Base-by-base conservation (phyloP, 2,888 invertebrate genomes). In the Diarsia rubi region DNA sequence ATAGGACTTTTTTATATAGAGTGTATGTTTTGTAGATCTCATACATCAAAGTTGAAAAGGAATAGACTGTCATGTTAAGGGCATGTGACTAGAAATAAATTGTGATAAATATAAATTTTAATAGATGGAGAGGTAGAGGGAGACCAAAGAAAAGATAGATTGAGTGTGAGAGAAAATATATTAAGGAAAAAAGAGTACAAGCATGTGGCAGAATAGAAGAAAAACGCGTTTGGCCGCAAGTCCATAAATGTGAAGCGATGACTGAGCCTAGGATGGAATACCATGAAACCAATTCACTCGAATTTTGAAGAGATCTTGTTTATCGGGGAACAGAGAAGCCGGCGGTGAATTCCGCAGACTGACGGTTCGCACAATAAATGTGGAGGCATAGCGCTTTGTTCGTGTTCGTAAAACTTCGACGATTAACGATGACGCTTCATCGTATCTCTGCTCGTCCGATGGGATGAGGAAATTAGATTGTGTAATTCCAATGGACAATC, bases 1-100 rank as follows among this genome's bases (percentile, higher is more conserved):
- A 80, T 60, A 60, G 44, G 44, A 75, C 14, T 80, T 80, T 79
- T 49, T 73, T 37, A 37, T 37, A 12, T 80, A 81, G n/a, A 16
- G 12, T n/a, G 42, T 14, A 42, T n/a, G n/a, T 42, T 62, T 62
- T 62, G 62, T 8, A 14, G 14, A 42, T 37, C 11, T 31, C 31
- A 21, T 12, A 37, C 42, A n/a, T 42, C n/a, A n/a, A 37, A 37
- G 37, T 37, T 37, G 37, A 5, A 37, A 37, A 8, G 37, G 1
- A 37, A 37, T 37, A 6, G 37, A 37, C 37, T 37, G 37, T 6
- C 37, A 5, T 37, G 37, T 1, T 37, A 37, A 5, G 37, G 37
- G 37, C 37, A 8, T 37, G 37, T 37, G 6, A 37, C 8, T 8
- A 37, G 37, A 8, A 37, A 37, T 37, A 6, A 37, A 37, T 37